Evolutionary conservation across 2,888 invertebrate genomes (phyloP).

Genomic region (Catotricha subobsoleta): DNA sequence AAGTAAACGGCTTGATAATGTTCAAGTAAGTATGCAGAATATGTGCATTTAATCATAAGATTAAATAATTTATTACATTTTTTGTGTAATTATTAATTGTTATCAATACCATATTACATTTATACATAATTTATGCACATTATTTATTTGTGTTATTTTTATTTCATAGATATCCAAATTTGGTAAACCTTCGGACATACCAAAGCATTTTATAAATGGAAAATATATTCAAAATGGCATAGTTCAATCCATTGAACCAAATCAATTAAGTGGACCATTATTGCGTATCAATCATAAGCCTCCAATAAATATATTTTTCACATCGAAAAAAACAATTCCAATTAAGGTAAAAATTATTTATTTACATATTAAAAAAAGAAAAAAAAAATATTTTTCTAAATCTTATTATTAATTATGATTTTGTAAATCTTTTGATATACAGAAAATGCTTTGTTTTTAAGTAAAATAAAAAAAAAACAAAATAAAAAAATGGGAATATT

Average conservation of each 20-base stretch:
- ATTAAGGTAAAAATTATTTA: slow-evolving; percentile 28
- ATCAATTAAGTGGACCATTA: slow-evolving; percentile 25
- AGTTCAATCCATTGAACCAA: slow-evolving; percentile 35
- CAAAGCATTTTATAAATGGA: slow-evolving; percentile 35
- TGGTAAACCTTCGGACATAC: slow-evolving; percentile 38
- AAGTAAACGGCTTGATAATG: too few species aligned
- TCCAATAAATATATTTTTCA: slow-evolving; percentile 34
- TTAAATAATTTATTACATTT: too few species aligned
- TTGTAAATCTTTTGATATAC: too few species aligned
- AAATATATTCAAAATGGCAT: slow-evolving; percentile 34
- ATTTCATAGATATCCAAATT: slow-evolving; percentile 39
- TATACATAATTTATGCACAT: slow-evolving; percentile 6
- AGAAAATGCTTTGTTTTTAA: too few species aligned
- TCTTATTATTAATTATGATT: too few species aligned
- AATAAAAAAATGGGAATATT: too few species aligned
- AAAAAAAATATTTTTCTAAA: too few species aligned
- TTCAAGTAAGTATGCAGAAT: too few species aligned
- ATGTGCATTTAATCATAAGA: too few species aligned
- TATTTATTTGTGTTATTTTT: slow-evolving; percentile 14
- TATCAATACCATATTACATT: slow-evolving; percentile 6
- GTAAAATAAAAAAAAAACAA: too few species aligned
- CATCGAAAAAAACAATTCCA: slow-evolving; percentile 20
- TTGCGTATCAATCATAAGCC: slow-evolving; percentile 38
- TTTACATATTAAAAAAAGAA: neutral
- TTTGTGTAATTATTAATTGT: neutral